Conservation (phyloP, 2,113 vertebrate species). For the Platichthys flesus region DNA sequence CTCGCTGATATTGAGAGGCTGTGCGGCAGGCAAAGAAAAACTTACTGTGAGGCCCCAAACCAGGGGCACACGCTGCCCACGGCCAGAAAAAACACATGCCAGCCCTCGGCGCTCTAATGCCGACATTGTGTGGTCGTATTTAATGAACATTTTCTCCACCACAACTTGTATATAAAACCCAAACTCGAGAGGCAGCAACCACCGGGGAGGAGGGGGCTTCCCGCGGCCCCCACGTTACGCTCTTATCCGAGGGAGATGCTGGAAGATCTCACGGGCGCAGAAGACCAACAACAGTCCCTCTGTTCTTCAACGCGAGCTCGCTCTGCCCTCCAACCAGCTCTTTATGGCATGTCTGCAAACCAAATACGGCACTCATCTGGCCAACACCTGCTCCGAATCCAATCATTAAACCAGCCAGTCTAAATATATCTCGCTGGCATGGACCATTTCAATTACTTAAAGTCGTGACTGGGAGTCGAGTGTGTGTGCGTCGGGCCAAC, state of each 20-base stretch:
- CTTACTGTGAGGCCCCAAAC: constrained; percentile 68
- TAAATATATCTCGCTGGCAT: constrained; percentile 71
- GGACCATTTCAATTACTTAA: constrained; percentile 62
- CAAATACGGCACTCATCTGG: constrained; percentile 79
- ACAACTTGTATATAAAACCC: constrained; percentile 65
- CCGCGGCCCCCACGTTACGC: constrained; percentile 51
- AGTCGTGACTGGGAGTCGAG: constrained; percentile 42
- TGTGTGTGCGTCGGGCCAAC: constrained; percentile 32
- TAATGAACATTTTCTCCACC: constrained; percentile 70
- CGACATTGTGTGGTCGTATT: constrained; percentile 62
- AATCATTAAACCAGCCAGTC: constrained; percentile 75
- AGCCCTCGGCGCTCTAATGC: constrained; percentile 39
- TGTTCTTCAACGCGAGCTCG: constrained; percentile 62
- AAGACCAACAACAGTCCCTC: constrained; percentile 72
- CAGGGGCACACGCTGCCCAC: constrained; percentile 39
- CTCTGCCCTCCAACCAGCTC: constrained; percentile 57
- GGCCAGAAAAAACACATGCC: constrained; percentile 73
- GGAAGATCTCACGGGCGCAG: constrained; percentile 62
- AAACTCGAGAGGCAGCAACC: constrained; percentile 29
- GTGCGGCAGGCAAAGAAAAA: constrained; percentile 40
- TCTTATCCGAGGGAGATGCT: constrained; percentile 68
- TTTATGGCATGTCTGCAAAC: constrained; percentile 74
- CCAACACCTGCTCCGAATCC: constrained; percentile 76
- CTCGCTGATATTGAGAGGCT: constrained; percentile 36
- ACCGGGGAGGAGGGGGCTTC: constrained; percentile 40